phyloP scores from a whole-genome alignment of 2,888 invertebrate species.

The Sympetrum striolatum region DNA sequence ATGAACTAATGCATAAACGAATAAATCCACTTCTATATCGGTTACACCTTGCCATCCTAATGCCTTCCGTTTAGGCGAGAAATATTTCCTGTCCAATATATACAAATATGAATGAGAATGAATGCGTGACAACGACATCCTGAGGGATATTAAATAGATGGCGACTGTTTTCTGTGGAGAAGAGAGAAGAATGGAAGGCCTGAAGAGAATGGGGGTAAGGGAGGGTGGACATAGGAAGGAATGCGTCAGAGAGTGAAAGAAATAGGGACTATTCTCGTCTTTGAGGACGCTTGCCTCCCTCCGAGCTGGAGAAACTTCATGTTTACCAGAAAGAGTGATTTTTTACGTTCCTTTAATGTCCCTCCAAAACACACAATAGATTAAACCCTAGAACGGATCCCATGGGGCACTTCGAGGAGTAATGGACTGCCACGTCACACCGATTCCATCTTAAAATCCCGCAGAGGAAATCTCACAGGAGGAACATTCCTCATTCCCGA shows the following conservation, averaged over 20 bases:
- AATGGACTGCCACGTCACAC: neutral
- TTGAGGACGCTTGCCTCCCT: neutral
- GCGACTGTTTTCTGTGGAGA: neutral
- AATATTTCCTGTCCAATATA: too few species aligned
- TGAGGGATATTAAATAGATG: neutral
- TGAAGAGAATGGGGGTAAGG: neutral
- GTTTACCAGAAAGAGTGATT: neutral
- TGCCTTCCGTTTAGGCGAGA: too few species aligned
- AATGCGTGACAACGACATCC: too few species aligned
- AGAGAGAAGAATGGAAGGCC: neutral
- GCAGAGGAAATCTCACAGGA: neutral
- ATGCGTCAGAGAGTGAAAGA: neutral
- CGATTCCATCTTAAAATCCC: neutral
- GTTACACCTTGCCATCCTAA: too few species aligned
- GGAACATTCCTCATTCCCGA: neutral
- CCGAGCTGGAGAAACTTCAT: neutral
- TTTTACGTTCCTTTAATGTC: slow-evolving; percentile 8
- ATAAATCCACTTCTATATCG: too few species aligned
- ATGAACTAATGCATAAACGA: too few species aligned
- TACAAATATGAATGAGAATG: too few species aligned
- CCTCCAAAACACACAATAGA: slow-evolving; percentile 35
- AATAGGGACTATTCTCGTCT: slow-evolving; percentile 3
- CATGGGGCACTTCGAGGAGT: neutral
- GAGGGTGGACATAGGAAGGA: neutral
- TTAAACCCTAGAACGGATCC: slow-evolving; percentile 7